Evolutionary conservation across 2,113 vertebrate genomes (phyloP).

Genomic region (Amphiprion ocellaris): DNA sequence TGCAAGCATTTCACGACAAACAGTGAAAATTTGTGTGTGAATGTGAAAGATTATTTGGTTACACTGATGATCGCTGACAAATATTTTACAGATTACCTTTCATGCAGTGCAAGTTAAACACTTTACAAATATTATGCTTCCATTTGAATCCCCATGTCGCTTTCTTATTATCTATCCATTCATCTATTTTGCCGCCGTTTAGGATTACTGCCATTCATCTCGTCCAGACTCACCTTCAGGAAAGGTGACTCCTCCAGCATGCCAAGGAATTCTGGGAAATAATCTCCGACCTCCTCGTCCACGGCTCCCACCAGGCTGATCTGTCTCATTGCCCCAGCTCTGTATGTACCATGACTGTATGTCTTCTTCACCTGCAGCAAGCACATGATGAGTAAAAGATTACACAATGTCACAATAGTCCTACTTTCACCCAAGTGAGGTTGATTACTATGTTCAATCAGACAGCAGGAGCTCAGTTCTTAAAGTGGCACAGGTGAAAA

Average conservation of each 20-base stretch:
- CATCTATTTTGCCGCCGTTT: not conserved
- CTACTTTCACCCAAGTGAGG: not conserved
- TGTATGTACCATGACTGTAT: constrained; percentile 97
- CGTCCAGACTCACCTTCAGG: constrained; percentile 90
- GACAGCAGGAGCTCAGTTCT: not conserved
- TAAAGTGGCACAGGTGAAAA: not conserved
- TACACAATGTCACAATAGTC: not conserved
- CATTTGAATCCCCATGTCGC: not conserved
- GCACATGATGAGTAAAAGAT: constrained; percentile 1
- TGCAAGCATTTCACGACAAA: no score
- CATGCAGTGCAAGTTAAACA: no score
- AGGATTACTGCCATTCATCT: constrained; percentile 10
- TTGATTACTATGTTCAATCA: not conserved
- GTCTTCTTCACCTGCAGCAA: constrained; percentile 93
- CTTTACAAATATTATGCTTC: not conserved
- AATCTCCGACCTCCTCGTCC: constrained; percentile 98
- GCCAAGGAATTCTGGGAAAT: constrained; percentile 96
- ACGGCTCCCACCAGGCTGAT: constrained; percentile 99
- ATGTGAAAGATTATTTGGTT: no score
- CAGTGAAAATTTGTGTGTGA: no score
- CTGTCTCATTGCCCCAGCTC: constrained; percentile 97
- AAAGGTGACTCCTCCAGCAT: constrained; percentile 97
- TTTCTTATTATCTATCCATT: not conserved
- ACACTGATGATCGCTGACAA: no score
- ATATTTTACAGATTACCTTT: no score